Percentiles rank a stretch among this genome's conserved stretches.
Conservation (phyloP, 2,888 invertebrate species). For the Agrotis clavis region DNA sequence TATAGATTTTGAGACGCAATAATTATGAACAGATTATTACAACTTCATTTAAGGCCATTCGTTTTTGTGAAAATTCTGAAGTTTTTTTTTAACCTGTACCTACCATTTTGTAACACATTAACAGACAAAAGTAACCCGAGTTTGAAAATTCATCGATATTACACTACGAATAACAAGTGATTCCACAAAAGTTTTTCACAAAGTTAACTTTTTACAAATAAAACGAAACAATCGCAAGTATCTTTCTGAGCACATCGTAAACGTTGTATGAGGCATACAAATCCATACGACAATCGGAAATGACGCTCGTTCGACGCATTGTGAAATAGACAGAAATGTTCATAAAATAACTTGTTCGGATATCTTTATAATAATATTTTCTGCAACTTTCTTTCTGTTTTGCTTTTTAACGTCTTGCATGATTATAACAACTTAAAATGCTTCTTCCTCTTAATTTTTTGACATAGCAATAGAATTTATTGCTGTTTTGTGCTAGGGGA, state of each 20-base stretch:
- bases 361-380: constrained; percentile 12
- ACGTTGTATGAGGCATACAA: constrained; percentile 47
- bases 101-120: no score
- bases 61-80: no score
- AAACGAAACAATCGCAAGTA: constrained; percentile 42
- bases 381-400: constrained; percentile 24
- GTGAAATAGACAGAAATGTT: constrained; percentile 50
- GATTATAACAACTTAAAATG: no score
- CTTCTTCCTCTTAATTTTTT: no score
- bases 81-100: no score
- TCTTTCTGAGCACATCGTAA: constrained; percentile 46
- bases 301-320: constrained; percentile 41
- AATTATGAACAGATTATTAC: no score
- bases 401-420: background rate
- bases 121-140: background rate
- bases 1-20: no score
- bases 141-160: background rate
- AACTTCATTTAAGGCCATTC: no score
- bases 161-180: background rate
- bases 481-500: no score
- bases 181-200: constrained; percentile 3
- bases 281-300: constrained; percentile 44
- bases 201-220: constrained; percentile 18
- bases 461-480: no score
- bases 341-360: constrained; percentile 37